These are phyloP conservation scores for Sesamia nonagrioides DNA, from an alignment of 1,140 invertebrate genomes.

Conservation along the genomic window DNA sequence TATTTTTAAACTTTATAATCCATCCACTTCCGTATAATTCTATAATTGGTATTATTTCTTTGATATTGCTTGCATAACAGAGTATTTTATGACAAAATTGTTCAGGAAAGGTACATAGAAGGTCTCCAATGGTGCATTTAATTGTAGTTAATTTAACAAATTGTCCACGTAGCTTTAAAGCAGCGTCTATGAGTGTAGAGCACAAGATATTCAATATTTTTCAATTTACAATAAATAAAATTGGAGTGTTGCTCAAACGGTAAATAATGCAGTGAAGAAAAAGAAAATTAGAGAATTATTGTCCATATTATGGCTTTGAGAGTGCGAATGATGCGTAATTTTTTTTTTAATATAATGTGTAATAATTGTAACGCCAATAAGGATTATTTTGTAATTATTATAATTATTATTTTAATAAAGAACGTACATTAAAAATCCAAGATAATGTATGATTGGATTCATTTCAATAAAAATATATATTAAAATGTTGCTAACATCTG, in stretches of 20 bases:
- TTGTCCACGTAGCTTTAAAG: constrained; percentile 85
- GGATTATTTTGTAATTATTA: constrained; percentile 86
- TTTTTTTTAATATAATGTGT: constrained; percentile 77
- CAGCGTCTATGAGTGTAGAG: constrained; percentile 77
- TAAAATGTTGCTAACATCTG: constrained; percentile 85
- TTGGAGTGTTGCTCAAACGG: constrained; percentile 78
- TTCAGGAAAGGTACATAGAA: constrained; percentile 59
- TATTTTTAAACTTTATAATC: constrained; percentile 49
- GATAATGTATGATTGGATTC: constrained; percentile 85
- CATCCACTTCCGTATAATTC: constrained; percentile 55
- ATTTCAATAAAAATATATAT: constrained; percentile 88
- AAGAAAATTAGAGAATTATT: constrained; percentile 68
- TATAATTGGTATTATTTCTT: constrained; percentile 62
- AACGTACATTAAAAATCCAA: constrained; percentile 83
- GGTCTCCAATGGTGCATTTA: constrained; percentile 84
- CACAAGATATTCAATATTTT: constrained; percentile 82
- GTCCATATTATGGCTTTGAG: constrained; percentile 77
- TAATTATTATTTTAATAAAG: constrained; percentile 84
- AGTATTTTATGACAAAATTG: constrained; percentile 61
- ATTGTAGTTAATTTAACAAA: constrained; percentile 83
- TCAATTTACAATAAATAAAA: constrained; percentile 65
- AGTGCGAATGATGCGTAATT: constrained; percentile 73
- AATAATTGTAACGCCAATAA: constrained; percentile 79
- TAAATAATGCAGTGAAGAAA: constrained; percentile 58
- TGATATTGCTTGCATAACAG: constrained; percentile 80